Conservation (phyloP, 2,797 vertebrate species). For the Crypturellus tataupa region DNA sequence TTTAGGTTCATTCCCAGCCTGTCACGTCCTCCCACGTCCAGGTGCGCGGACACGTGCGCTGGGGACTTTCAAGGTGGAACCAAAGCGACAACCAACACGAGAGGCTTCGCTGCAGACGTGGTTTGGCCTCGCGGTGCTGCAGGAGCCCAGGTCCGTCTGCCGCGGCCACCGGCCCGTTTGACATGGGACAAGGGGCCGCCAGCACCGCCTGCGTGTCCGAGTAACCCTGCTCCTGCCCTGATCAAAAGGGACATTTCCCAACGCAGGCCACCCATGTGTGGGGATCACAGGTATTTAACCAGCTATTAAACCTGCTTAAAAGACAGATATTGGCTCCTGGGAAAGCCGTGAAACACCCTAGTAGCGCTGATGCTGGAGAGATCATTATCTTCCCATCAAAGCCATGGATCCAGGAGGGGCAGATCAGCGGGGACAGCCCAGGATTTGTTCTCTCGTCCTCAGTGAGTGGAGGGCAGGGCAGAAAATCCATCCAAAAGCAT, state of each 20-base stretch:
- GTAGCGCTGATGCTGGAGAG: not conserved
- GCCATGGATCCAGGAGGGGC: fast-evolving
- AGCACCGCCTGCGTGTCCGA: not conserved
- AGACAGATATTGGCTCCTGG: not conserved
- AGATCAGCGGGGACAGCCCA: not conserved
- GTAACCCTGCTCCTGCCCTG: no score
- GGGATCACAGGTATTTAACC: not conserved
- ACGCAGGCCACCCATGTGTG: no score
- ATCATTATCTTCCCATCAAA: not conserved
- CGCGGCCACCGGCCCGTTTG: no score
- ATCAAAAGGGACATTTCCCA: no score
- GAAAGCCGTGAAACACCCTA: not conserved
- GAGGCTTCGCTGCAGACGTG: not conserved
- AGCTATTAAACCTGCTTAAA: not conserved
- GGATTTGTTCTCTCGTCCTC: not conserved
- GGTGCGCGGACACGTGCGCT: not conserved
- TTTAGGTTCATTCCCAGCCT: constrained; percentile 13
- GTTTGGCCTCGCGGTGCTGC: not conserved
- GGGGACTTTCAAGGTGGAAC: not conserved
- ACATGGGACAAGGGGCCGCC: not conserved
- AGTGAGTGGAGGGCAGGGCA: not conserved
- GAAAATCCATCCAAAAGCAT: fast-evolving
- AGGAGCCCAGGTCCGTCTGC: no score
- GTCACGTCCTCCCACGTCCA: not conserved
- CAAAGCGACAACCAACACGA: fast-evolving